Percentiles rank a stretch among this genome's conserved stretches.
Conservation (phyloP, 2,113 vertebrate genomes). For the Mesocricetus auratus region DNA sequence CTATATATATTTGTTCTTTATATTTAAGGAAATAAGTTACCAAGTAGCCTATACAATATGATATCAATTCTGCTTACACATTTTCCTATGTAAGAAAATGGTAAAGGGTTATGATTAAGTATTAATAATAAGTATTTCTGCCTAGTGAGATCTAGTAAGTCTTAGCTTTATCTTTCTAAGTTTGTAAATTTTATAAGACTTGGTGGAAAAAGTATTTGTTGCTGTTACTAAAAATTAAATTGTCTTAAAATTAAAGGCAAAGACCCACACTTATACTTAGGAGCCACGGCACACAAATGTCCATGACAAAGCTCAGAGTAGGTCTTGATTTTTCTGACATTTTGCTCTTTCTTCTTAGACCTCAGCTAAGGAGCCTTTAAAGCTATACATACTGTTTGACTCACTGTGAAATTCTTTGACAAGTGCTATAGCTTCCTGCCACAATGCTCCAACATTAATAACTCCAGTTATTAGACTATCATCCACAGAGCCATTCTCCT, state of each 20-base stretch:
- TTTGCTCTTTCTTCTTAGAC: slow-evolving; percentile 22
- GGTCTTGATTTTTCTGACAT: slow-evolving; percentile 8
- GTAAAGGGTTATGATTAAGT: slow-evolving; percentile 29
- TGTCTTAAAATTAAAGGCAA: slow-evolving; percentile 32
- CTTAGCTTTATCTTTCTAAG: background rate
- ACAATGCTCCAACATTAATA: background rate
- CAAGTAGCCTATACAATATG: background rate
- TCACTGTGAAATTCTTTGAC: background rate
- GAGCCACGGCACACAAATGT: background rate
- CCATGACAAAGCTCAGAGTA: background rate
- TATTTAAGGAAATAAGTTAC: background rate
- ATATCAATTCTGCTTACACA: background rate
- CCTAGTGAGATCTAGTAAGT: background rate
- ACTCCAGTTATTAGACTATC: background rate
- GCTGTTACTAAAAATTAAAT: background rate
- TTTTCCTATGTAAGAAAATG: background rate
- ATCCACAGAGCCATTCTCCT: background rate
- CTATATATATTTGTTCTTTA: background rate
- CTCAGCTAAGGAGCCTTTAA: background rate
- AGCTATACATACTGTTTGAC: background rate
- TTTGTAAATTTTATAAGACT: slow-evolving; percentile 20
- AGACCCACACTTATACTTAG: background rate
- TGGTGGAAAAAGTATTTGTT: background rate
- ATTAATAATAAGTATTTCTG: slow-evolving; percentile 18
- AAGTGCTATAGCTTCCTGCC: background rate